phyloP scores from a whole-genome alignment of 2,797 vertebrate species.

The Gallinago solitaria region DNA sequence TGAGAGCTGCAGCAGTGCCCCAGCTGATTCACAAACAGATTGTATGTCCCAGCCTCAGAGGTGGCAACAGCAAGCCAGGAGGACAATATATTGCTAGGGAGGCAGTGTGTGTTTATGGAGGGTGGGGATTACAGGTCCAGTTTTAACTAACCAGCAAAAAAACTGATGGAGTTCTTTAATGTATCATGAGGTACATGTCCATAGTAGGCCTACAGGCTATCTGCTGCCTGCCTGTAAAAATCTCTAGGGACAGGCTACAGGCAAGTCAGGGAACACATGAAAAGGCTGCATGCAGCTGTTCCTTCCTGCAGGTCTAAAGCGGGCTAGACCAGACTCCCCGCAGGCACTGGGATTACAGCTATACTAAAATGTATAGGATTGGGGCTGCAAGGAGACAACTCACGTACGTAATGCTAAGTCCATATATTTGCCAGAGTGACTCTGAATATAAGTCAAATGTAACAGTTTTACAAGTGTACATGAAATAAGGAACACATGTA shows the following conservation, averaged over 20 bases:
- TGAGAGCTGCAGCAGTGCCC: background rate
- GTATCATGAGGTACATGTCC: background rate
- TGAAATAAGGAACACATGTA: background rate
- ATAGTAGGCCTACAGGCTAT: background rate
- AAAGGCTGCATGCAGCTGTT: background rate
- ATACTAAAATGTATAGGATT: background rate
- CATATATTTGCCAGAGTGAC: background rate
- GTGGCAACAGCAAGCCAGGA: background rate
- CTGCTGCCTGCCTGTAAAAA: background rate
- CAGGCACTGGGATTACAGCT: background rate
- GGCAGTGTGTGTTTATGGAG: background rate
- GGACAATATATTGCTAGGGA: background rate
- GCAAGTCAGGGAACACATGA: background rate
- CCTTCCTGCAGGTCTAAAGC: background rate
- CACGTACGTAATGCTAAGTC: fast-evolving
- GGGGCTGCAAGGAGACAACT: background rate
- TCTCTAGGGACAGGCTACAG: background rate
- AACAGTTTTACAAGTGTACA: background rate
- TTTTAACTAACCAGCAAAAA: background rate
- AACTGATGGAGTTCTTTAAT: background rate
- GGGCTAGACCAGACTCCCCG: background rate
- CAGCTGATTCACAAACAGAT: background rate
- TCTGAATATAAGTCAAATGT: background rate
- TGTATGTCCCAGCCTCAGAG: background rate
- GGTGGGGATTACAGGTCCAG: background rate